Base-by-base conservation (phyloP, 2,888 invertebrate species). In the Tigriopus californicus region DNA sequence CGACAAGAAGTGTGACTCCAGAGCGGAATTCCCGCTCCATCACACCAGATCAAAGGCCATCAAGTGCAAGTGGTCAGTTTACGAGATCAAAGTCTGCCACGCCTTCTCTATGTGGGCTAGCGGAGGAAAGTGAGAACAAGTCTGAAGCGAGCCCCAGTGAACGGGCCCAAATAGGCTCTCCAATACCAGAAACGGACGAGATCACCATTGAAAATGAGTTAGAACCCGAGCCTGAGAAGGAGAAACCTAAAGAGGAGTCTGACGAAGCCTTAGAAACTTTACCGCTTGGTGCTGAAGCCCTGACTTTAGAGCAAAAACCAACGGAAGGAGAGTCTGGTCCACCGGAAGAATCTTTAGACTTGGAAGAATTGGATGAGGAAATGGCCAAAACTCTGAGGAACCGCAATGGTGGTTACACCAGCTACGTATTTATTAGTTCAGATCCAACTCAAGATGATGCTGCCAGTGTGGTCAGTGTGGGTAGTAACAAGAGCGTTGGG, bases 341-440 rank as follows among this genome's bases (percentile, higher is more conserved):
- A 15, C 24, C 33, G 5, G 40, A 25, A 54, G 44, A 56, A 15
- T 8, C 12, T 22, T 22, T 49, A 20, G 33, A 33, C 8, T 33
- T 33, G 8, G 33, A 33, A 8, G 33, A 8, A 3, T 5, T 20
- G 49, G 49, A 49, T 22, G 49, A 49, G 22, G 22, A 20, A 13
- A 13, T 13, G 13, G 49, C 15, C 5, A 22, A 49, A 15, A 22
- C 15, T 13, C 15, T 49, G 11, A 49, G 20, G 49, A 15, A 44
- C 13, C 25, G 59, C 11, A 59, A 59, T 22, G 61, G 61, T 2
- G 59, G 54, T 71, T 87, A 85, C 72, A 84, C 83, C 68, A 86
- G 86, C 77, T 80, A 86, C 77, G 83, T 87, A 73, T 85, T 86
- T 85, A 87, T 87, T 75, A 86, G 56, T 13, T 40, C 59, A 13